These are phyloP conservation scores for Acrocephalus kingi DNA, from an alignment of 2,113 vertebrate species.

Conservation along the genomic window DNA sequence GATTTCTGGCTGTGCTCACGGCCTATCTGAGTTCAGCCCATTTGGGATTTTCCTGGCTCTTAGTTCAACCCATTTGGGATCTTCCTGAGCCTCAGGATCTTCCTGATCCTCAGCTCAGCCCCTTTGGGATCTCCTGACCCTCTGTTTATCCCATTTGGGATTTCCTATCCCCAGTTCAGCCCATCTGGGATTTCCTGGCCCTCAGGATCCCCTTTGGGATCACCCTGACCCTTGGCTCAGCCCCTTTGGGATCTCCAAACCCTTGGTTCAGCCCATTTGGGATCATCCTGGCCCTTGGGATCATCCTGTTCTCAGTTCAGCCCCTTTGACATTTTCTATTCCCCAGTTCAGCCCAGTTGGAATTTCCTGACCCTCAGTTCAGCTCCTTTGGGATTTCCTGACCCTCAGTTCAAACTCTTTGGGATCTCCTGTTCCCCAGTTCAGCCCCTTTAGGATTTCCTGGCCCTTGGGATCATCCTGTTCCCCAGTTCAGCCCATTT, in stretches of 20 bases:
- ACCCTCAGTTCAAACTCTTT: too few relatives aligned
- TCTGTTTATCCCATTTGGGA: background rate
- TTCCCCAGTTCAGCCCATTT: background rate
- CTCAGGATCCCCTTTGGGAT: background rate
- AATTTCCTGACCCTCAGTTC: too few relatives aligned
- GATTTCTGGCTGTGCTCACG: background rate
- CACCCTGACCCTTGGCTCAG: too few relatives aligned
- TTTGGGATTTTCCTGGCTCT: background rate
- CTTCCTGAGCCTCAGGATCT: too few relatives aligned
- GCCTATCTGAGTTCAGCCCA: background rate
- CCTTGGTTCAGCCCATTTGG: background rate
- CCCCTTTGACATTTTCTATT: background rate
- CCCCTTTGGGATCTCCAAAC: too few relatives aligned
- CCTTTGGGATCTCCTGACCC: background rate
- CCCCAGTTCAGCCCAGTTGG: too few relatives aligned
- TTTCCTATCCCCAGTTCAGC: background rate
- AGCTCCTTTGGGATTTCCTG: background rate
- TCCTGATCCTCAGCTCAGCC: background rate
- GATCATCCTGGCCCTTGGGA: background rate
- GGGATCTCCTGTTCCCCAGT: background rate
- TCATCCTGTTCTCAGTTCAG: background rate
- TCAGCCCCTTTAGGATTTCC: background rate
- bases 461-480: too few relatives aligned
- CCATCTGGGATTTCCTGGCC: fast-evolving
- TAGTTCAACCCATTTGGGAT: background rate